A percentile compares a stretch with the other conserved stretches of the same genome.
These are phyloP conservation scores for Pachydiplax longipennis DNA, from an alignment of 2,888 invertebrate species.

Conservation along the genomic window DNA sequence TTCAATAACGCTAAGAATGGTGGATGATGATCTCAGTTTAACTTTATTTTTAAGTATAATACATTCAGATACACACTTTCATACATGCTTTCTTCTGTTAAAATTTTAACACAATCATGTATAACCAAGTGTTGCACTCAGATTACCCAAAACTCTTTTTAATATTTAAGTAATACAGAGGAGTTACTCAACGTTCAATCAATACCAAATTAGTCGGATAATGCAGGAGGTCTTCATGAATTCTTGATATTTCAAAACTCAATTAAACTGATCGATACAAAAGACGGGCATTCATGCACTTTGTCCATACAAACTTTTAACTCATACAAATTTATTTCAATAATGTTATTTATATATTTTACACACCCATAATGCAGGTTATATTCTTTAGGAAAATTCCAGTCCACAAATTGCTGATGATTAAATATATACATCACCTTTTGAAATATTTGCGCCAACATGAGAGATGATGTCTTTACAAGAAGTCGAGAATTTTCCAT, in stretches of 20 bases:
- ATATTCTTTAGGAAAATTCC: neutral
- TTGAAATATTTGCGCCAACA: neutral
- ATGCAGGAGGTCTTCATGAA: neutral
- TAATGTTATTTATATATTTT: neutral
- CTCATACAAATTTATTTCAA: slow-evolving; percentile 20
- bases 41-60: slow-evolving; percentile 21
- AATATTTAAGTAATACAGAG: neutral
- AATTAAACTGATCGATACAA: neutral
- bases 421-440: neutral
- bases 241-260: neutral
- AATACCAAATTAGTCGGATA: neutral
- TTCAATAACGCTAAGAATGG: neutral
- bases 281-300: neutral
- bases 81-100: neutral
- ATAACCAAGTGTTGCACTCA: neutral
- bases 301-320: slow-evolving; percentile 9
- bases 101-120: neutral
- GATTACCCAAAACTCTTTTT: neutral
- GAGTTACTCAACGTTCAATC: neutral
- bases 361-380: neutral
- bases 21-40: neutral
- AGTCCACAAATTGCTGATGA: neutral
- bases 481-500: neutral
- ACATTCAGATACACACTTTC: slow-evolving; percentile 12
- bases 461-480: neutral